Evolutionary conservation across 2,888 invertebrate genomes (phyloP), one percentile per base, ranked within the genome.

Genomic region (Cheilosia grossa): DNA sequence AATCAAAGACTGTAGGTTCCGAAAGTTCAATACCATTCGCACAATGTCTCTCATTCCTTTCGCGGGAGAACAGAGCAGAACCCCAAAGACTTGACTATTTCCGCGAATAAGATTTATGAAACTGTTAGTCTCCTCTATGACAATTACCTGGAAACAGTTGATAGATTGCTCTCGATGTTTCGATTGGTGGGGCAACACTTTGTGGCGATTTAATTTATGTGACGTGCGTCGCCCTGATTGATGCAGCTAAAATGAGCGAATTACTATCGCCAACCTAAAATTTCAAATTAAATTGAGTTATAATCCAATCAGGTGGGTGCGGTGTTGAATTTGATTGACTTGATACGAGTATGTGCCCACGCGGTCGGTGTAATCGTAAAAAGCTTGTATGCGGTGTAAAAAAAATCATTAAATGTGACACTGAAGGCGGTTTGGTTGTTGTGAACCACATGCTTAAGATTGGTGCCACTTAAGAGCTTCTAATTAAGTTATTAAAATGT

Each of bases 41-140:
- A 40, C 69, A 58, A 49, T 56, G 63, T 64, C 73, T 54, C 44
- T 59, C 73, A 54, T 27, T 54, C 40, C 49, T 42, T 82, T 78
- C 66, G 61, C 49, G 4, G 49, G 10, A 58, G 17, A 58, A 75
- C 58, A 42, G 1, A 61, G 63, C 47, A 47, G 49, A 66, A 56
- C 27, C 61, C 19, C 27, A 42, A 64, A 51, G 54, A 82, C 59
- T 61, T 27, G 67, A 58, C 72, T 58, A 85, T 85, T 85, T 85
- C 81, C 77, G 72, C 21, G 56, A 85, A 67, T 64, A 75, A 85
- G 81, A 85, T 85, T 85, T 85, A 85, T 85, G 70, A 67, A 85
- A 85, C 47, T 47, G 42, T 70, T 61, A 42, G 51, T 24, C 24
- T 24, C 24, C 27, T 61, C 33, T 61, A 67, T 74, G 74, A 81